Base-by-base conservation (phyloP, 2,797 vertebrate genomes). In the Lacerta bilineata region DNA sequence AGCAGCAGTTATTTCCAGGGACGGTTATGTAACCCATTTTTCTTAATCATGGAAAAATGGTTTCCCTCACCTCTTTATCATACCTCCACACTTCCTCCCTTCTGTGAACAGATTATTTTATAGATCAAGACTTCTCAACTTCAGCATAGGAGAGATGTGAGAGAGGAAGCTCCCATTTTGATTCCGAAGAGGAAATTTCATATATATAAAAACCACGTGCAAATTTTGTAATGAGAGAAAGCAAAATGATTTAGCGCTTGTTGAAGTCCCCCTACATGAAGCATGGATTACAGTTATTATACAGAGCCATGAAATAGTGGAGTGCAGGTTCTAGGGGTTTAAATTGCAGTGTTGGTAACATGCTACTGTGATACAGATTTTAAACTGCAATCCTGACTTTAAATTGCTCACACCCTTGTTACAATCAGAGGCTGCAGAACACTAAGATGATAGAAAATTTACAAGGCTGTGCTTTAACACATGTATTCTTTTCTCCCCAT, bases 401-500 rank as follows among this genome's bases (percentile, higher is more conserved):
- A 69, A 68, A 39, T 13, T 88, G 33, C 43, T 85, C 41, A 10
- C 13, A 20, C 3, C n/a, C n/a, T n/a, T 27, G 10, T 50, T 80
- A 23, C 43, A 61, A 5, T 33, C 15, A 43, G 69, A 80, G 0
- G 3, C 50, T 81, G 20, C 27, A 76, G 43, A 76, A 23, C 27
- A 81, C 25, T 89, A 46, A 50, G 89, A 29, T 86, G 36, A 0
- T n/a, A 84, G 8, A 29, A 0, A 0, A 41, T 39, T 74, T 43
- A 10, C 1, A 50, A 81, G 33, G 23, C 33, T 6, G 0, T 87
- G 11, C 15, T 93, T 78, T 90, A 81, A 66, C 89, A 87, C 17
- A 27, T 4, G 0, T 69, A 2, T 66, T 90, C 75, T 80, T 59
- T 39, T 92, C 0, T 86, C 29, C 2, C 8, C 76, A 46, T 20